phyloP scores from a whole-genome alignment of 2,888 invertebrate species.

The Nipponacmea schrenckii region DNA sequence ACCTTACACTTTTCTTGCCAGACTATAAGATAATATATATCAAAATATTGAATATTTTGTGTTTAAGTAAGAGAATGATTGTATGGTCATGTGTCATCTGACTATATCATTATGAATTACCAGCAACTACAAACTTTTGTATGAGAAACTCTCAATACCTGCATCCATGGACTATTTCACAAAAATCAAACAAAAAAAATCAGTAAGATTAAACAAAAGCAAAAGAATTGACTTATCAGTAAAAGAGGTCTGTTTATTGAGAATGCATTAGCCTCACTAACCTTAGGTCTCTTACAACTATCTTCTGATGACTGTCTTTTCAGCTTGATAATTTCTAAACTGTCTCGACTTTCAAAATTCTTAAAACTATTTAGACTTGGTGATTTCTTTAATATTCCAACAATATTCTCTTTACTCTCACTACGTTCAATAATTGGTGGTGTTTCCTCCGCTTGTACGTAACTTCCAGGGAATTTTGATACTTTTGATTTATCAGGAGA shows the following conservation, averaged over 20 bases:
- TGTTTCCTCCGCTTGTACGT: neutral
- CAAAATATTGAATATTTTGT: too few species aligned
- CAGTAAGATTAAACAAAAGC: too few species aligned
- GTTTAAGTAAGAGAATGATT: too few species aligned
- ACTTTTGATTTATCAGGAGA: neutral
- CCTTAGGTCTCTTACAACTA: slow-evolving; percentile 3
- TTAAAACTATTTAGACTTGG: slow-evolving; percentile 39
- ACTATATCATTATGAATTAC: too few species aligned
- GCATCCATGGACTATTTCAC: too few species aligned
- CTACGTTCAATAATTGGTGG: slow-evolving; percentile 39
- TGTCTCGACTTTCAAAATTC: slow-evolving; percentile 44
- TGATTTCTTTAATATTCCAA: slow-evolving; percentile 39
- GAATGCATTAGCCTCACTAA: neutral
- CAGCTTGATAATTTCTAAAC: slow-evolving; percentile 48
- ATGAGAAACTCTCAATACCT: too few species aligned
- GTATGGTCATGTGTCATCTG: too few species aligned
- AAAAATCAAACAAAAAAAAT: too few species aligned
- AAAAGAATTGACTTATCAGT: too few species aligned
- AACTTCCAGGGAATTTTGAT: neutral
- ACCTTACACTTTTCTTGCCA: slow-evolving; percentile 60
- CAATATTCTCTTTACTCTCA: slow-evolving; percentile 24
- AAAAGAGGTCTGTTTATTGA: too few species aligned
- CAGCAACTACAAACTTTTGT: too few species aligned
- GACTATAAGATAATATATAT: slow-evolving; percentile 41
- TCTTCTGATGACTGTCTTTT: slow-evolving; percentile 21